phyloP scores from a whole-genome alignment of 1,140 invertebrate species.

The roundworm (Caenorhabditis elegans) region WBcel235 BX284603.4:9392001-9392500 shows the following conservation, averaged over 20 bases:
- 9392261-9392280: not conserved
- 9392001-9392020: not conserved
- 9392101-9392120: not conserved
- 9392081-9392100: not conserved
- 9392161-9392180: not conserved
- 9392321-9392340: not conserved
- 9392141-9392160: not conserved
- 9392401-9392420: not conserved
- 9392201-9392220: not conserved
- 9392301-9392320: not conserved
- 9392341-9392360: not conserved
- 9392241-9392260: not conserved
- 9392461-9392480: not conserved
- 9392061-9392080: not conserved
- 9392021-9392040: not conserved
- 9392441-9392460: not conserved
- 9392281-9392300: not conserved
- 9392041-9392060: not conserved
- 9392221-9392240: not conserved
- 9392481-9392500: not conserved
- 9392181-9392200: not conserved
- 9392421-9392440: constrained; percentile 2
- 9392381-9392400: not conserved
- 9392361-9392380: not conserved
- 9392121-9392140: not conserved